Evolutionary conservation across 2,797 vertebrate species (phyloP).

Genomic region (Hybognathus amarus): DNA sequence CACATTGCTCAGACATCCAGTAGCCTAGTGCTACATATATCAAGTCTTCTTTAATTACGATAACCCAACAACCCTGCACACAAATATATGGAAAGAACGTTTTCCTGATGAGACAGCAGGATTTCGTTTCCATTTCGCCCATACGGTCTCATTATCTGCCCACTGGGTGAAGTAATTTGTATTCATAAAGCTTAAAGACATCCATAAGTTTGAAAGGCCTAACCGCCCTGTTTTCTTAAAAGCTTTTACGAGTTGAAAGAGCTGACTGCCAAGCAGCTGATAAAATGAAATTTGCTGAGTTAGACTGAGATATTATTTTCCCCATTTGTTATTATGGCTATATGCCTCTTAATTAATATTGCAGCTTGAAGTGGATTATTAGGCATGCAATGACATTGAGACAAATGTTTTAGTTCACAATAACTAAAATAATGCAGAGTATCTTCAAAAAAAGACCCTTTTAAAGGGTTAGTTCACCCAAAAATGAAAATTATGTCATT

Average conservation of each 20-base stretch:
- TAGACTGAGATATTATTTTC: slow-evolving; percentile 34
- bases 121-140: slow-evolving; percentile 68
- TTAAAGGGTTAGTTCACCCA: no score
- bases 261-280: slow-evolving; percentile 61
- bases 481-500: no score
- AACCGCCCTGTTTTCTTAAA: slow-evolving; percentile 60
- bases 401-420: no score
- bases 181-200: slow-evolving; percentile 62
- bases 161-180: slow-evolving; percentile 69
- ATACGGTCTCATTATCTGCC: slow-evolving; percentile 62
- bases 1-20: slow-evolving; percentile 27
- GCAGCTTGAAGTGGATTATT: neutral
- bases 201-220: slow-evolving; percentile 65
- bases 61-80: slow-evolving; percentile 47
- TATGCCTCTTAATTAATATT: slow-evolving; percentile 7
- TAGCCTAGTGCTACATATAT: slow-evolving; percentile 55
- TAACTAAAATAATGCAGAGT: neutral
- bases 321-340: neutral
- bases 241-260: slow-evolving; percentile 58
- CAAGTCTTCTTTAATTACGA: slow-evolving; percentile 40
- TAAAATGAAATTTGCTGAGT: slow-evolving; percentile 57
- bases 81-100: slow-evolving; percentile 59
- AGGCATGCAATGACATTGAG: neutral
- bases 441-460: neutral
- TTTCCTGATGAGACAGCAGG: slow-evolving; percentile 58